Evolutionary conservation across 2,888 invertebrate species (phyloP).

Genomic region (Polyommatus icarus): DNA sequence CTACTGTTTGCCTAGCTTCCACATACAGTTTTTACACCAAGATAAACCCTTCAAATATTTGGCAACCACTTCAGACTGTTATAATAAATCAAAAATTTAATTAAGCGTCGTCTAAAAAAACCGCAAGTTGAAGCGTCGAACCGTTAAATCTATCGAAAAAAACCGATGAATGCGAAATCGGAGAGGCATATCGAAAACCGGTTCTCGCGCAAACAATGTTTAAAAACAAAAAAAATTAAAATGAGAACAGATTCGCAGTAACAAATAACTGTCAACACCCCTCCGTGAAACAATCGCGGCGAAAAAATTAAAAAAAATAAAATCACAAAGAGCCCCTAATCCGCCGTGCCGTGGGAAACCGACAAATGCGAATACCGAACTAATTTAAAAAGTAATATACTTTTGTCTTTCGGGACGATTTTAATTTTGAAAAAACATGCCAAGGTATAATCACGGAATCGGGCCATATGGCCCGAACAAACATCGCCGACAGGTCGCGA

Average conservation of each 20-base stretch:
- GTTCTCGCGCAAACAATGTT: slow-evolving; percentile 70
- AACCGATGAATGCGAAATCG: slow-evolving; percentile 63
- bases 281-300: slow-evolving; percentile 74
- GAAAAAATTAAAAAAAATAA: slow-evolving; percentile 71
- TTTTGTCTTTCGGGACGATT: slow-evolving; percentile 60
- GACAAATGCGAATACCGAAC: slow-evolving; percentile 77
- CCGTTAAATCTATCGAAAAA: slow-evolving; percentile 74
- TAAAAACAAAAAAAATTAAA: slow-evolving; percentile 67
- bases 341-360: slow-evolving; percentile 74
- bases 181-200: slow-evolving; percentile 70
- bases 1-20: background rate
- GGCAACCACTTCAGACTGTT: slow-evolving; percentile 62
- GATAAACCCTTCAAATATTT: slow-evolving; percentile 42
- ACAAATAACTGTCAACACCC: slow-evolving; percentile 81
- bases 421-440: slow-evolving; percentile 47
- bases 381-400: slow-evolving; percentile 79
- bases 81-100: slow-evolving; percentile 77
- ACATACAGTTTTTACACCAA: background rate
- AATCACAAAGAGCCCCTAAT: slow-evolving; percentile 72
- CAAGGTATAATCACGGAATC: slow-evolving; percentile 32
- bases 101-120: slow-evolving; percentile 66
- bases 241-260: slow-evolving; percentile 69
- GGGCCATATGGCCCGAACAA: slow-evolving; percentile 69
- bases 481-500: slow-evolving; percentile 73
- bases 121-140: slow-evolving; percentile 69